Evolutionary conservation across 2,113 vertebrate genomes (phyloP).

Genomic region (Ceyx melanurus): DNA sequence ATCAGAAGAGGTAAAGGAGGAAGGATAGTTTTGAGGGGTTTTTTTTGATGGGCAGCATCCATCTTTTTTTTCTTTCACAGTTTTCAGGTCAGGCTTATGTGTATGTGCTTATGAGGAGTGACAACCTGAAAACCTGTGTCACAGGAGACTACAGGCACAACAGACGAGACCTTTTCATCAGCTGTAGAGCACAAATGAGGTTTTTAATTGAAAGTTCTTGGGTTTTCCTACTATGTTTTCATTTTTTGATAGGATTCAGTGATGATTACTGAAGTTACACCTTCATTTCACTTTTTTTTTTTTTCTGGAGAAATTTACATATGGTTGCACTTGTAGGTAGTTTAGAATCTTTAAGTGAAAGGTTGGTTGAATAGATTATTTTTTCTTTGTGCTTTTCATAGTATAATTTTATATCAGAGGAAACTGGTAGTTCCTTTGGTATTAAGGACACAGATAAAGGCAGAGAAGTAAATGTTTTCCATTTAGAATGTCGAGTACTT

Average conservation of each 20-base stretch:
- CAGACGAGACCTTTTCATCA: not conserved
- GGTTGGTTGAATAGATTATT: not conserved
- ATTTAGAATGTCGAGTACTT: not conserved
- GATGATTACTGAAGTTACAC: not conserved
- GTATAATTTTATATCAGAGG: not conserved
- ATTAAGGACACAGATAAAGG: not conserved
- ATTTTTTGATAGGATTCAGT: not conserved
- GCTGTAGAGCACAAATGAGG: not conserved
- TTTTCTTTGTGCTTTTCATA: not conserved
- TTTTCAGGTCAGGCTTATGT: not conserved
- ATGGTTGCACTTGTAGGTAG: not conserved
- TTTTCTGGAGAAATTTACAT: not conserved
- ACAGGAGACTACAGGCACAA: not conserved
- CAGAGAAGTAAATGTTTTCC: not conserved
- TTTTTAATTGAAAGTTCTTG: not conserved
- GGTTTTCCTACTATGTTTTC: not conserved
- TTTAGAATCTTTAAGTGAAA: not conserved
- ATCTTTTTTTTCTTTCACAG: not conserved
- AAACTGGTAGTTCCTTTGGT: not conserved
- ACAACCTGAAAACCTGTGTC: not conserved
- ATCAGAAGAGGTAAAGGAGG: not conserved
- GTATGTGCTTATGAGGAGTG: not conserved
- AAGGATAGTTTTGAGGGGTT: not conserved
- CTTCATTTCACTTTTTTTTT: not conserved
- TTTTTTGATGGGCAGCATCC: not conserved